These are phyloP conservation scores for Leucophenga maculata DNA, from an alignment of 2,888 invertebrate genomes.

Conservation along the genomic window DNA sequence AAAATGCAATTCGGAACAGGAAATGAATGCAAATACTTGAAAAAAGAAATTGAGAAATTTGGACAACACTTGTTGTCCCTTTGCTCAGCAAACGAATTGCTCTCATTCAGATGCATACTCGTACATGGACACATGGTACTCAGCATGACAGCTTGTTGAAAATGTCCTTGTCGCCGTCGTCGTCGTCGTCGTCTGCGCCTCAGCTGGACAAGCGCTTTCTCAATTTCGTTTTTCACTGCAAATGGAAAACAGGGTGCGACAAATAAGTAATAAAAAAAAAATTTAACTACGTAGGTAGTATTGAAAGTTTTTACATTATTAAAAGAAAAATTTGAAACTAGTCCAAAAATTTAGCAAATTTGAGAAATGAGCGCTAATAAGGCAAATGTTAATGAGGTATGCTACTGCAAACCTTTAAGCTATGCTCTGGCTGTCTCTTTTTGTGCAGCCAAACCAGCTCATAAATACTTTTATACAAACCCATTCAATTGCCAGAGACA, in stretches of 20 bases:
- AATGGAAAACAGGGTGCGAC: neutral
- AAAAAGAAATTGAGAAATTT: neutral
- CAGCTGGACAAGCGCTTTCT: neutral
- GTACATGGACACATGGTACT: neutral
- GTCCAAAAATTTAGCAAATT: too few species aligned
- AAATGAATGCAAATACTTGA: constrained; percentile 12
- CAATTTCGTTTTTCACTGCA: neutral
- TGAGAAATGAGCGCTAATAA: too few species aligned
- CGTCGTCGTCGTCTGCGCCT: neutral
- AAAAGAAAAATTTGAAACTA: too few species aligned
- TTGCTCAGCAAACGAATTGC: neutral
- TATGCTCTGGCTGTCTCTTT: too few species aligned
- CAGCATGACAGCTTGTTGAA: neutral
- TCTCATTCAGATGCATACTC: neutral
- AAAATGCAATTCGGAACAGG: constrained; percentile 7
- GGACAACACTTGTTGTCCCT: constrained; percentile 8
- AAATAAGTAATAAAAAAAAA: neutral
- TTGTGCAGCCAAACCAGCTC: too few species aligned
- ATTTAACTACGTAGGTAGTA: too few species aligned
- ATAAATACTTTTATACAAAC: too few species aligned
- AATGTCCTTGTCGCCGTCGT: neutral
- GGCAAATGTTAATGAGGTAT: too few species aligned
- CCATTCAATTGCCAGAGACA: neutral
- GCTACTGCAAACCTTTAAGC: too few species aligned
- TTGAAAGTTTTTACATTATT: too few species aligned